Conservation (phyloP, 2,113 vertebrate species). For the Myotis lucifugus region DNA sequence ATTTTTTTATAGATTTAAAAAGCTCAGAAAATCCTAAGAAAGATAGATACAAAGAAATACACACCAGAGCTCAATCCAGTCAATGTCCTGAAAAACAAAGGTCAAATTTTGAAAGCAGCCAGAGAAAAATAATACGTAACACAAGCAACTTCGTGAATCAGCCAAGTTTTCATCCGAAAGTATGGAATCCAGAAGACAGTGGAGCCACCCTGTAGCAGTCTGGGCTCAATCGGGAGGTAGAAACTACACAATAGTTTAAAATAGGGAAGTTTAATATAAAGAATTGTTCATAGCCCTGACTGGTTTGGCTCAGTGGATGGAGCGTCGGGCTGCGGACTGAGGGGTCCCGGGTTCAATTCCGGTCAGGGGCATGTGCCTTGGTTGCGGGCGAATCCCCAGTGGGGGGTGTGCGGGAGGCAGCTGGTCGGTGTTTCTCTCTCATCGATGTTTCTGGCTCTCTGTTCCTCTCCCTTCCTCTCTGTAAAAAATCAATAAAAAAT, state of each 20-base stretch:
- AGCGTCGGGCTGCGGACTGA: too few species aligned
- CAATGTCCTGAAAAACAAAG: background rate
- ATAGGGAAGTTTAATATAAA: background rate
- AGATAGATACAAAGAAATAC: background rate
- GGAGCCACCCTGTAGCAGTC: background rate
- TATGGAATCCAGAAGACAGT: background rate
- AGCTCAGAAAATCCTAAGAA: background rate
- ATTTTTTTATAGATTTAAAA: background rate
- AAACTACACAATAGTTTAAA: background rate
- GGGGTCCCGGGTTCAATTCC: too few species aligned
- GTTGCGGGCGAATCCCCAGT: too few species aligned
- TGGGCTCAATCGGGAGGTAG: background rate
- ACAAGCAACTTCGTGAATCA: background rate
- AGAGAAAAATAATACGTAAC: background rate
- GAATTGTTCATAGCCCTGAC: background rate
- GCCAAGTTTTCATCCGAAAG: background rate
- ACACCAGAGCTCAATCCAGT: background rate
- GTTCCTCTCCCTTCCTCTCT: too few species aligned
- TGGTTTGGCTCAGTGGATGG: too few species aligned
- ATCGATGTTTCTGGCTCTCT: too few species aligned
- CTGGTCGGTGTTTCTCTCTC: too few species aligned
- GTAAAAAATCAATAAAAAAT: too few species aligned
- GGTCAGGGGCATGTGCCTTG: too few species aligned
- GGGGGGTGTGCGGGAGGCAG: too few species aligned
- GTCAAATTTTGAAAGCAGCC: background rate